Conservation (phyloP, 2,113 vertebrate species). For the Garra rufa region DNA sequence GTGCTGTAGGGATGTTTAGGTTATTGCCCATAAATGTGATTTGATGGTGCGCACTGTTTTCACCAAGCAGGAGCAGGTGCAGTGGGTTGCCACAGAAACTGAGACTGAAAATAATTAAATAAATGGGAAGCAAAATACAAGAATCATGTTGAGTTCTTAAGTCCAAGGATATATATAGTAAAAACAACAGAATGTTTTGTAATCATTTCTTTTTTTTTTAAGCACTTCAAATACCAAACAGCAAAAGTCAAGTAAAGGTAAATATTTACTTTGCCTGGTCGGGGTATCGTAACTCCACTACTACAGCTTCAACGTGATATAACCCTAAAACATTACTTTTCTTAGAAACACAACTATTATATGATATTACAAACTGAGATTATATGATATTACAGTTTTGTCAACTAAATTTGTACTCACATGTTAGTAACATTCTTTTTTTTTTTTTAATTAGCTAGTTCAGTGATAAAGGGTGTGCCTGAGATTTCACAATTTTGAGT, state of each 20-base stretch:
- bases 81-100: constrained; percentile 29
- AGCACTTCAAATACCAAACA: background rate
- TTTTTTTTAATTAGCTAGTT: background rate
- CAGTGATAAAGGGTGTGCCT: background rate
- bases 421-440: background rate
- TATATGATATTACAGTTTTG: background rate
- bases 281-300: background rate
- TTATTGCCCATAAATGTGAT: background rate
- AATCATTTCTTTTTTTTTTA: background rate
- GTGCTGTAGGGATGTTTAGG: background rate
- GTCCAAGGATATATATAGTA: background rate
- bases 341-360: background rate
- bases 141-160: background rate
- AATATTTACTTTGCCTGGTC: constrained; percentile 7
- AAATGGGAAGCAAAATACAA: background rate
- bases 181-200: constrained; percentile 8
- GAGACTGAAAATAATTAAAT: background rate
- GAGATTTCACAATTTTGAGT: constrained; percentile 20
- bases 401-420: background rate
- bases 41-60: background rate
- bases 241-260: background rate
- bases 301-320: background rate
- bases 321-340: background rate
- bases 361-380: background rate
- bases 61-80: background rate